Percentiles rank a stretch among this genome's conserved stretches.
Evolutionary conservation across 1,140 invertebrate genomes (phyloP).

Genomic region (Wasmannia auropunctata): DNA sequence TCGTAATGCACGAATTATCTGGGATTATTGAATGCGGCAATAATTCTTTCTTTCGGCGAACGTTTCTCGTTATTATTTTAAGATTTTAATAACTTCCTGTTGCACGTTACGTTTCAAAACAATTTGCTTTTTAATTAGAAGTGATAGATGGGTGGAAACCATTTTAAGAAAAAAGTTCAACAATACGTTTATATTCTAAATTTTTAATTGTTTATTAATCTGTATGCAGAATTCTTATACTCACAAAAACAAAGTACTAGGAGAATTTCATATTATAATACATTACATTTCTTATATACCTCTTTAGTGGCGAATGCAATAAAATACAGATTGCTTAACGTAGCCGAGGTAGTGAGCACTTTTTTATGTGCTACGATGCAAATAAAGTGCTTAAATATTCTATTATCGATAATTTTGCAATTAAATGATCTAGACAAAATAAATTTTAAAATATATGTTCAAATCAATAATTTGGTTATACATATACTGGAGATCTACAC

Average conservation of each 20-base stretch:
- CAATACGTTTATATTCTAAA: constrained; percentile 11
- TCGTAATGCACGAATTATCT: too few species aligned
- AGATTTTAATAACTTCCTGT: too few species aligned
- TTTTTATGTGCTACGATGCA: constrained; percentile 14
- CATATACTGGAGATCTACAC: neutral
- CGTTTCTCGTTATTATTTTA: too few species aligned
- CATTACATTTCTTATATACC: constrained; percentile 29
- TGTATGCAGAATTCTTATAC: constrained; percentile 50
- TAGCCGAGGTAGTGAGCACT: constrained; percentile 56
- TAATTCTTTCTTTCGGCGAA: too few species aligned
- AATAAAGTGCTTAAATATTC: constrained; percentile 22
- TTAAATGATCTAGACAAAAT: constrained; percentile 16
- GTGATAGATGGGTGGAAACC: neutral
- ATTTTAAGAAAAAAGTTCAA: neutral
- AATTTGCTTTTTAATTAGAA: neutral
- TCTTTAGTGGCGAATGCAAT: constrained; percentile 36
- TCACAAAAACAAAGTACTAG: constrained; percentile 48
- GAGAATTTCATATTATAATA: constrained; percentile 10
- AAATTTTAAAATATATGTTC: neutral
- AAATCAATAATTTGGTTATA: neutral
- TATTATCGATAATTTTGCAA: neutral
- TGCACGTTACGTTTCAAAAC: too few species aligned
- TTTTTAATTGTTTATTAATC: constrained; percentile 56
- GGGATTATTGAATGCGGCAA: too few species aligned
- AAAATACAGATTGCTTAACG: constrained; percentile 49